These are phyloP conservation scores for Hucho hucho DNA, from an alignment of 2,113 vertebrate genomes.

Conservation along the genomic window DNA sequence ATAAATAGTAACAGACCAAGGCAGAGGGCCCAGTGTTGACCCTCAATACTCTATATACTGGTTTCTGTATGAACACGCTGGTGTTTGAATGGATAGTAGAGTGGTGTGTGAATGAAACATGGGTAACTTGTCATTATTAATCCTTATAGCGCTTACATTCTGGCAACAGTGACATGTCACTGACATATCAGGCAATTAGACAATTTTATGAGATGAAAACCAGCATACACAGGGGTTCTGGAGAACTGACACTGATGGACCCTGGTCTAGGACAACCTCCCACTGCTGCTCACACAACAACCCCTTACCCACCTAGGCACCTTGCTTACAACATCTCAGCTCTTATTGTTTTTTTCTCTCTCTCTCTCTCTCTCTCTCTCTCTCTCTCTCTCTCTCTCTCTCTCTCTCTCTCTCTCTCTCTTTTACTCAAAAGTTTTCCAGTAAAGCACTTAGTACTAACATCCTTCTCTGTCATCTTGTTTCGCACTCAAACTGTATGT, in stretches of 20 bases:
- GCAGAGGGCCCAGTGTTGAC: background rate
- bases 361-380: slow-evolving; percentile 6
- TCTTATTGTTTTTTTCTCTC: slow-evolving; percentile 11
- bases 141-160: background rate
- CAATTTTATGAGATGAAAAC: background rate
- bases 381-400: slow-evolving; percentile 10
- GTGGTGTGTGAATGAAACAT: background rate
- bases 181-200: background rate
- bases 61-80: background rate
- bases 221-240: background rate
- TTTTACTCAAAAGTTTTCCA: too few relatives aligned
- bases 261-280: background rate
- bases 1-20: background rate
- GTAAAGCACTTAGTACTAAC: too few relatives aligned
- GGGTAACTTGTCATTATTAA: background rate
- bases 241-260: background rate
- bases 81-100: background rate
- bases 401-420: slow-evolving; percentile 10
- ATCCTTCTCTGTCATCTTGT: too few relatives aligned
- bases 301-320: too few relatives aligned
- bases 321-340: background rate
- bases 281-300: too few relatives aligned
- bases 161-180: background rate
- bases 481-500: too few relatives aligned
- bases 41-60: background rate